Evolutionary conservation across 1,140 invertebrate species (phyloP).

Genomic region (Brachystomella parvula): DNA sequence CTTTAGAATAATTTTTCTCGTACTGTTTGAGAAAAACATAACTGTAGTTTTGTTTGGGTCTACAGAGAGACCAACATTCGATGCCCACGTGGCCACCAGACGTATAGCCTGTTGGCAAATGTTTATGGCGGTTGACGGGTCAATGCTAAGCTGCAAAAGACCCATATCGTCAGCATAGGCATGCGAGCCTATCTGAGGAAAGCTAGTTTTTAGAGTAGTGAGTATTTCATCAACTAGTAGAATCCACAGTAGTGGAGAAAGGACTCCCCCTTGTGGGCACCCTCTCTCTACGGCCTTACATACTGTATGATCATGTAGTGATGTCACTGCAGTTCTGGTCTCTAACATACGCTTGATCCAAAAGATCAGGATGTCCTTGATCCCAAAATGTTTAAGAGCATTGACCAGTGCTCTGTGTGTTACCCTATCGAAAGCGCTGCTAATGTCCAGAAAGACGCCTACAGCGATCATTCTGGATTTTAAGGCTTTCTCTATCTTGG

Average conservation of each 20-base stretch:
- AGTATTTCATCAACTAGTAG: conserved; percentile 16
- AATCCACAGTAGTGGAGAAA: conserved; percentile 22
- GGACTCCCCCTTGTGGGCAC: conserved; percentile 24
- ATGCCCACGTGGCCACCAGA: neutral
- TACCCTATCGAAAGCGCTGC: conserved; percentile 19
- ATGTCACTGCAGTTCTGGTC: neutral
- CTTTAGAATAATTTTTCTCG: neutral
- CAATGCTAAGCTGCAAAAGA: neutral
- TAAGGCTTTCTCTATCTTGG: conserved; percentile 15
- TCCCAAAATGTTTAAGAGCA: neutral
- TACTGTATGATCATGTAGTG: neutral
- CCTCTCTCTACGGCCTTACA: neutral
- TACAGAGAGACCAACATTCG: neutral
- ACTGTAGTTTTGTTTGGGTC: neutral
- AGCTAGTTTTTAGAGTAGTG: neutral
- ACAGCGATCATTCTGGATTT: neutral
- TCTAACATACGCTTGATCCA: conserved; percentile 18
- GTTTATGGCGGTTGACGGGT: neutral
- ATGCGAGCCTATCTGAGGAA: neutral
- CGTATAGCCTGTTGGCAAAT: neutral
- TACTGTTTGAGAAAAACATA: conserved; percentile 14
- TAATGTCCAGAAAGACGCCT: conserved; percentile 19
- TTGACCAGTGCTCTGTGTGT: neutral
- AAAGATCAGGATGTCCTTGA: neutral
- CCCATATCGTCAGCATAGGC: conserved; percentile 21